Base-by-base conservation (phyloP, 2,113 vertebrate species). In the Vanacampus margaritifer region DNA sequence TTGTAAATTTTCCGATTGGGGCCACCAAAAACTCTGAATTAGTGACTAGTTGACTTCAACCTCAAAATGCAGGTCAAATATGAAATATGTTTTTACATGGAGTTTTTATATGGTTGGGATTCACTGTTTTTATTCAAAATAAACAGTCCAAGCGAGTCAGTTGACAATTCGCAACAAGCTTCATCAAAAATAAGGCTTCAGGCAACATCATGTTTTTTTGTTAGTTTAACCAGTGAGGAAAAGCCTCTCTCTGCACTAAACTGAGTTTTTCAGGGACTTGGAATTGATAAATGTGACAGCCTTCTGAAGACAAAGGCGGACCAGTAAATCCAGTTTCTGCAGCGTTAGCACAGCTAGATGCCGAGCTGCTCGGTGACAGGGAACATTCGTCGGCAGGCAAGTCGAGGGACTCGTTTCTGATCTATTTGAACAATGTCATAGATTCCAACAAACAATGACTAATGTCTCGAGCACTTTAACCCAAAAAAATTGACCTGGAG, bases 251-350 rank as follows among this genome's bases (percentile, higher is more conserved):
- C 35, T 13, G 13, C 5, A 6, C 46, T 32, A 9, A 45, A 60
- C 39, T 35, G 24, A 46, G 14, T 21, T 14, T 32, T 6, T 8
- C n/a, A 6, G 24, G 13, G 46, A 61, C 32, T 62, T 32, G 10
- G 23, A 61, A 36, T 23, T 61, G 11, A 28, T 36, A 10, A 19
- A 24, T 26, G 24, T 9, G 51, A 28, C 48, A 66, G 62, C 41
- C 16, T 64, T 5, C 48, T 51, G 17, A 54, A 26, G 23, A 32
- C 24, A 6, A 24, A 12, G n/a, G 43, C 21, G 32, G 69, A 76
- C 81, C 65, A 62, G 79, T 72, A 21, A 60, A 46, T 78, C 70
- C 73, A 65, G 68, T 73, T 68, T 5, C 39, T 12, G 26, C 50
- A 43, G 71, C 53, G 39, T 66, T n/a, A 16, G 21, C 19, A 68